A percentile compares a stretch with the other conserved stretches of the same genome.
These are phyloP conservation scores for Chrysomela aeneicollis DNA, from an alignment of 2,888 invertebrate species.

Conservation along the genomic window DNA sequence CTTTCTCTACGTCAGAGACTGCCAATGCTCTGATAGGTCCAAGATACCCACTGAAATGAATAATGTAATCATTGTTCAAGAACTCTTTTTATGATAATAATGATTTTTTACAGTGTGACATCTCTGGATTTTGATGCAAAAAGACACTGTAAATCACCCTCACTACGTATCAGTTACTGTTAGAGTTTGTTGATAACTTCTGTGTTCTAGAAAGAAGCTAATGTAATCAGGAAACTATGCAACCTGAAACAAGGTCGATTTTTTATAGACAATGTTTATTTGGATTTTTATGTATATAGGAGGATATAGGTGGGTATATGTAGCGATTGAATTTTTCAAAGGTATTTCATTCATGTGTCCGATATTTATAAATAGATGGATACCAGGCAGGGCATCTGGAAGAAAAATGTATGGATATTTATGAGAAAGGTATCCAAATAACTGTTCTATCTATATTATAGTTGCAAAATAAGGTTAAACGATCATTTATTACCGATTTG, in stretches of 20 bases:
- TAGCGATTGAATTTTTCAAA: neutral
- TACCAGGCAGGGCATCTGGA: constrained; percentile 12
- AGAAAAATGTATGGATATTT: constrained; percentile 4
- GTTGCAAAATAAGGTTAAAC: neutral
- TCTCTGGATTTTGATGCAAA: too few relatives aligned
- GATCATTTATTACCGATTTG: too few relatives aligned
- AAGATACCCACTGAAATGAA: too few relatives aligned
- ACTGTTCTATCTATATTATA: neutral
- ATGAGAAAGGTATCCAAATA: constrained; percentile 4
- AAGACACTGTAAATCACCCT: too few relatives aligned
- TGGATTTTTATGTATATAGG: neutral
- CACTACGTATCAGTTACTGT: too few relatives aligned
- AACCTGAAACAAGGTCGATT: constrained; percentile 20
- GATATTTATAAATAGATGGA: constrained; percentile 4
- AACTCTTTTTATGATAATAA: too few relatives aligned
- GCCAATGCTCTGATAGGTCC: too few relatives aligned
- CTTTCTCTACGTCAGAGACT: too few relatives aligned
- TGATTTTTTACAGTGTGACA: too few relatives aligned
- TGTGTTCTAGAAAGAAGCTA: neutral
- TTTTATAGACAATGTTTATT: constrained; percentile 15
- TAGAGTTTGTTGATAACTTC: too few relatives aligned
- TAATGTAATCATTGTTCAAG: too few relatives aligned
- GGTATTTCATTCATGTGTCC: constrained; percentile 2
- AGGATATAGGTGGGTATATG: neutral
- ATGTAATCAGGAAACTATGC: constrained; percentile 10